These are phyloP conservation scores for Plodia interpunctella DNA, from an alignment of 1,140 invertebrate genomes.

Conservation along the genomic window DNA sequence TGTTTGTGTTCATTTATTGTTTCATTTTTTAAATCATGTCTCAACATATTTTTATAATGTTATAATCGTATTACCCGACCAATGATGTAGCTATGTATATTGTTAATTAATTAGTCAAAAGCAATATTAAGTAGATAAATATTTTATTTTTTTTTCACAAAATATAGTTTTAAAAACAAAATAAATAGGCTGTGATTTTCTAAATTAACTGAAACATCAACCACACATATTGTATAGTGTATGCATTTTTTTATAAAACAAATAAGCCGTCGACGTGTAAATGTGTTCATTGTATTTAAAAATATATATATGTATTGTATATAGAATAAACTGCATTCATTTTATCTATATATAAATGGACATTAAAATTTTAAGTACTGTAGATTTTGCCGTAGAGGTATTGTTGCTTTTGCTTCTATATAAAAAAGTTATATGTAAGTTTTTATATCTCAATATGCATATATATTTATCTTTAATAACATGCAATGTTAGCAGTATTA, in stretches of 20 bases:
- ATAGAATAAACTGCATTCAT: too few species aligned
- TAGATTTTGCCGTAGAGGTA: too few species aligned
- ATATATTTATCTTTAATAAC: not conserved
- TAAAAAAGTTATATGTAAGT: too few species aligned
- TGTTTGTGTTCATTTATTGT: too few species aligned
- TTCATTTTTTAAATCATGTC: too few species aligned
- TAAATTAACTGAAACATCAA: not conserved
- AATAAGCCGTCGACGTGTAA: not conserved
- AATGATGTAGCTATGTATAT: not conserved
- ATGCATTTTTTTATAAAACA: not conserved
- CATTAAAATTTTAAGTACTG: too few species aligned
- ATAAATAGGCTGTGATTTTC: constrained; percentile 16
- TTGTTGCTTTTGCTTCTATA: too few species aligned
- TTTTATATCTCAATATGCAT: not conserved
- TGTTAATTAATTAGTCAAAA: not conserved
- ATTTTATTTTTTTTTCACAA: not conserved
- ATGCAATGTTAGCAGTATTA: constrained; percentile 25
- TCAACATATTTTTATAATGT: too few species aligned
- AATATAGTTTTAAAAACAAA: constrained; percentile 2
- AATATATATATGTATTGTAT: not conserved
- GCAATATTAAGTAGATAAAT: not conserved
- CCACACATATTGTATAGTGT: not conserved
- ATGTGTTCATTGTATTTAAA: constrained; percentile 1
- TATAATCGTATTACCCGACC: not conserved
- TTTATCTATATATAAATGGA: too few species aligned